These are phyloP conservation scores for Tetheella fluctuosa DNA, from an alignment of 2,888 invertebrate species.

Conservation along the genomic window DNA sequence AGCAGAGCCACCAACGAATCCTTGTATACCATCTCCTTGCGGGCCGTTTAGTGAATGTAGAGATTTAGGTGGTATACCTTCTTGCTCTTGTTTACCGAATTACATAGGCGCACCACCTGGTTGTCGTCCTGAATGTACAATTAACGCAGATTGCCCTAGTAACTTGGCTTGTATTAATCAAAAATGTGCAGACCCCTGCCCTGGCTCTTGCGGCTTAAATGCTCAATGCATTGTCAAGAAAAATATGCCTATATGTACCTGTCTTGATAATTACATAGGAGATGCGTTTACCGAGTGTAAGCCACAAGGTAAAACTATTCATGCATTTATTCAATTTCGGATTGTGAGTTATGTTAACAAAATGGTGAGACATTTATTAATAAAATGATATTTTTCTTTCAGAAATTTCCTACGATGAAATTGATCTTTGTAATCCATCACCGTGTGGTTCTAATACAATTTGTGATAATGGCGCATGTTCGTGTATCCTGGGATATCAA, in stretches of 20 bases:
- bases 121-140: conserved; percentile 88
- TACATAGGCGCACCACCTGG: conserved; percentile 89
- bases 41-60: conserved; percentile 87
- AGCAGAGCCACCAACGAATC: conserved; percentile 68
- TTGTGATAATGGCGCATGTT: conserved; percentile 84
- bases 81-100: conserved; percentile 86
- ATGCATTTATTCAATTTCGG: background rate
- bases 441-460: conserved; percentile 87
- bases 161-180: conserved; percentile 90
- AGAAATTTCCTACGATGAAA: conserved; percentile 58
- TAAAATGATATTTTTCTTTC: conserved; percentile 32
- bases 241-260: conserved; percentile 90
- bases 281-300: conserved; percentile 88
- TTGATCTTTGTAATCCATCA: conserved; percentile 86
- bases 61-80: conserved; percentile 83
- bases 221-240: conserved; percentile 87
- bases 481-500: conserved; percentile 85
- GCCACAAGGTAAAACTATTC: conserved; percentile 71
- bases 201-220: conserved; percentile 89
- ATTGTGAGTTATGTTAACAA: background rate
- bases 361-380: background rate
- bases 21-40: conserved; percentile 87
- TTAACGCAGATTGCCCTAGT: conserved; percentile 90
- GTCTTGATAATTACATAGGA: conserved; percentile 88
- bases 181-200: conserved; percentile 91